phyloP scores from a whole-genome alignment of 2,797 vertebrate species.

The Crypturellus tataupa region DNA sequence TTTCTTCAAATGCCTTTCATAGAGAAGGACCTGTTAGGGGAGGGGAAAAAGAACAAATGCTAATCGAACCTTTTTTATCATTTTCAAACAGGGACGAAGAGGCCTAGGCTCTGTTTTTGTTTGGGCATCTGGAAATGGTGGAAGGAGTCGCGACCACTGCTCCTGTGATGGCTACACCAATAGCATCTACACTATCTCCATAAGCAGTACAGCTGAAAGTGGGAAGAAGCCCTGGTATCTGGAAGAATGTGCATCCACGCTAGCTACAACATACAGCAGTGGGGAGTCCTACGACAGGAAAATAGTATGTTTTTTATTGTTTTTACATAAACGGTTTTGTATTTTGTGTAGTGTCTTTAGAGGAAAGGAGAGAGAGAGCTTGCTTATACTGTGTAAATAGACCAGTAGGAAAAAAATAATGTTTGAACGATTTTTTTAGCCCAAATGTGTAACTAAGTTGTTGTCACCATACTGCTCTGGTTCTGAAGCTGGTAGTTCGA shows the following conservation, averaged over 20 bases:
- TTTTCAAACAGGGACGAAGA: constrained; percentile 90
- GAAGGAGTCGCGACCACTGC: constrained; percentile 97
- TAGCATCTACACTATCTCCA: constrained; percentile 98
- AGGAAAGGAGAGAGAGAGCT: neutral
- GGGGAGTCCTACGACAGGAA: constrained; percentile 98
- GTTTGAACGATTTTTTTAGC: neutral
- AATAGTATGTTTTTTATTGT: constrained; percentile 86
- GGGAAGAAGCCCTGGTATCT: constrained; percentile 98
- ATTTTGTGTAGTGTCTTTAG: neutral
- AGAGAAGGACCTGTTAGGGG: neutral
- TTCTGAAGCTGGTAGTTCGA: neutral
- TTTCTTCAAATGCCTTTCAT: rapidly evolving
- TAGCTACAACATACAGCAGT: constrained; percentile 98
- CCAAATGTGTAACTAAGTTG: neutral
- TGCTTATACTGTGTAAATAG: neutral
- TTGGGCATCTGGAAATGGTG: constrained; percentile 98
- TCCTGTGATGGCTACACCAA: constrained; percentile 99
- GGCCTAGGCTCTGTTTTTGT: constrained; percentile 96
- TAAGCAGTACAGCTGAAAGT: constrained; percentile 98
- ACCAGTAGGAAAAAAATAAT: neutral
- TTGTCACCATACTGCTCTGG: neutral
- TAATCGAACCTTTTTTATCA: constrained; percentile 53
- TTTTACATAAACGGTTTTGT: neutral
- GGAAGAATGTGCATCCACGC: constrained; percentile 95
- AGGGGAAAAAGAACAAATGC: neutral